Evolutionary conservation across 1,140 invertebrate species (phyloP), one percentile per base, ranked within the genome.

Genomic region (Grapholita molesta): DNA sequence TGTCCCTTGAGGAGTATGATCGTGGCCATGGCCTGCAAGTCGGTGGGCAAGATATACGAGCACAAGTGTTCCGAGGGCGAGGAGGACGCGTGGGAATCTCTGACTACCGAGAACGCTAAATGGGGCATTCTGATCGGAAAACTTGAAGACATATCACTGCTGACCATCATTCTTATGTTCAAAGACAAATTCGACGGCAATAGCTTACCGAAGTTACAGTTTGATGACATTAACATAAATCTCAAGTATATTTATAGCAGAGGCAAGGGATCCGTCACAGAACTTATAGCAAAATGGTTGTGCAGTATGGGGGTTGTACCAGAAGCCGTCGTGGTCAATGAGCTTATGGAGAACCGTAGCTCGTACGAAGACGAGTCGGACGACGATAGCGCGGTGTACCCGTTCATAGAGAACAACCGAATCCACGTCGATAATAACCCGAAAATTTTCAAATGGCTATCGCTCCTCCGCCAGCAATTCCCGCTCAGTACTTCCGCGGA

Each of bases 111-210:
- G 82, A 94, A 95, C 74, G 96, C 97, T 68, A 94, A 96, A 82
- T 98, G 98, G 96, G 96, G 95, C 21, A 85, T 97, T 28, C 88
- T 98, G 7, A 96, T 97, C 21, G 96, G 95, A 70, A 98, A 98
- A 92, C 92, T 99, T 68, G 97, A 99, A 85, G 97, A 98, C 88
- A 94, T 98, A 35, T 94, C 97, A 4, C 93, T 97, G 64, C 88
- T 99, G 4, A 95, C 95, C 76, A 95, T 95, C 38, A 92, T 95
- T 65, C 83, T 96, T 32, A 93, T 94, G 85, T 95, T 92, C 79
- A 93, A 92, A 77, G 85, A 89, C 11, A 78, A 83, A 69, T 82
- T 90, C 64, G 75, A 75, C 32, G 85, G 84, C 32, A 78, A 85
- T 70, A 66, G 82, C 4, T 73, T 93, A 74, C 92, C 95, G 33